Evolutionary conservation across 2,888 invertebrate species (phyloP).

Genomic region (Hypomecis atomaria): DNA sequence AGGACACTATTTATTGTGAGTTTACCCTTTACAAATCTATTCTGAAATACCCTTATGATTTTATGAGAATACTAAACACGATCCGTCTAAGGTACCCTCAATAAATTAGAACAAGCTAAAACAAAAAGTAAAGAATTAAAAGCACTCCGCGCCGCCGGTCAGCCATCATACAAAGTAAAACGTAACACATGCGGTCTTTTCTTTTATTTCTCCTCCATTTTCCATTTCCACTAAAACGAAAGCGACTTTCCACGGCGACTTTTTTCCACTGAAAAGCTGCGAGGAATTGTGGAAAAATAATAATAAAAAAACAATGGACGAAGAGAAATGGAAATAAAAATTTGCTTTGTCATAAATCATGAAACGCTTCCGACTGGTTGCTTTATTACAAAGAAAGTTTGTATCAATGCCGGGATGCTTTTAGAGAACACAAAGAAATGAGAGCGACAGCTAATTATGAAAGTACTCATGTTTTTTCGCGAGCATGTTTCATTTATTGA

Average conservation of each 20-base stretch:
- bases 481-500: slow-evolving; percentile 18
- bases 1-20: too few relatives aligned
- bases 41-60: too few relatives aligned
- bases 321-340: slow-evolving; percentile 81
- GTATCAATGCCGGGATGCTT: slow-evolving; percentile 67
- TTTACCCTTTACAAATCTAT: too few relatives aligned
- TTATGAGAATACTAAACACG: too few relatives aligned
- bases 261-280: slow-evolving; percentile 75
- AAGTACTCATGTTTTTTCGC: slow-evolving; percentile 38
- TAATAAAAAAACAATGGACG: slow-evolving; percentile 73
- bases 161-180: slow-evolving; percentile 40
- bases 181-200: slow-evolving; percentile 73
- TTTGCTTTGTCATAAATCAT: slow-evolving; percentile 83
- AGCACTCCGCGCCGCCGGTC: slow-evolving; percentile 54
- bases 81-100: too few relatives aligned
- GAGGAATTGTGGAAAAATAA: slow-evolving; percentile 76
- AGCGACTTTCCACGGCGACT: slow-evolving; percentile 77
- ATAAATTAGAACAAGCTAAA: slow-evolving; percentile 4
- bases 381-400: slow-evolving; percentile 79
- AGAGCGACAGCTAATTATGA: slow-evolving; percentile 52
- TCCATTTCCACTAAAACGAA: slow-evolving; percentile 79
- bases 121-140: slow-evolving; percentile 58
- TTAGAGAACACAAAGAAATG: slow-evolving; percentile 61
- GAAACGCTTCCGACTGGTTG: slow-evolving; percentile 78
- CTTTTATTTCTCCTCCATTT: slow-evolving; percentile 75